Conservation (phyloP, 2,888 invertebrate species). For the Atethmia centrago region DNA sequence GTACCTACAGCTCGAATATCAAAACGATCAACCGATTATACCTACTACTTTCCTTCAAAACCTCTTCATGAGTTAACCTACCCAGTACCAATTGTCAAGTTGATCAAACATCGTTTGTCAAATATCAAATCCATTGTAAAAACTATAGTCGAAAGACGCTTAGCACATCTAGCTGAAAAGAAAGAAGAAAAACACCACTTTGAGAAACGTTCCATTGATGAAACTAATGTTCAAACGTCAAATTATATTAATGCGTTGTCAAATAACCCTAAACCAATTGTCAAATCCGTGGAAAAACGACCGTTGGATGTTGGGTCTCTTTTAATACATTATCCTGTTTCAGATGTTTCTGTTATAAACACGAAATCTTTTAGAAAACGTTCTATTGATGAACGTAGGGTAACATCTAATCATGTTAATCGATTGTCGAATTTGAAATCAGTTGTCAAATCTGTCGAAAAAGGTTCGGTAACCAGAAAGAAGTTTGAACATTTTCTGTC, state of each 20-base stretch:
- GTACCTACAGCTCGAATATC: constrained; percentile 41
- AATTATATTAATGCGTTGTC: constrained; percentile 32
- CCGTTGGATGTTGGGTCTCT: constrained; percentile 23
- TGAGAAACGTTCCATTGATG: constrained; percentile 49
- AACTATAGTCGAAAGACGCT: constrained; percentile 42
- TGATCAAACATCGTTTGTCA: constrained; percentile 50
- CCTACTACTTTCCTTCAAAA: constrained; percentile 43
- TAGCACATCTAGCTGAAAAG: constrained; percentile 55
- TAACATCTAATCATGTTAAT: constrained; percentile 27
- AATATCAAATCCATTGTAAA: constrained; percentile 54
- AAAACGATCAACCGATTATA: constrained; percentile 57
- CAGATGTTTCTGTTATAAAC: constrained; percentile 52
- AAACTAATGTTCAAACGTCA: constrained; percentile 14
- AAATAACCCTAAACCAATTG: constrained; percentile 13
- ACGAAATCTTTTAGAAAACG: constrained; percentile 65
- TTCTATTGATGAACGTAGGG: constrained; percentile 34
- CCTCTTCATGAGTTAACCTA: constrained; percentile 49
- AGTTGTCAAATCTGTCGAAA: constrained; percentile 58
- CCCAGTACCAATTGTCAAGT: constrained; percentile 44
- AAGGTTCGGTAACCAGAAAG: not conserved
- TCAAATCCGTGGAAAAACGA: constrained; percentile 53
- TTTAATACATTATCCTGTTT: constrained; percentile 38
- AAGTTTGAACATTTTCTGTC: constrained; percentile 28
- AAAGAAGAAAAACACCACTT: constrained; percentile 52
- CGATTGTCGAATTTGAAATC: constrained; percentile 32